Percentiles rank a stretch among this genome's conserved stretches.
phyloP scores from a whole-genome alignment of 2,888 invertebrate species.

The Andrena flavipes region DNA sequence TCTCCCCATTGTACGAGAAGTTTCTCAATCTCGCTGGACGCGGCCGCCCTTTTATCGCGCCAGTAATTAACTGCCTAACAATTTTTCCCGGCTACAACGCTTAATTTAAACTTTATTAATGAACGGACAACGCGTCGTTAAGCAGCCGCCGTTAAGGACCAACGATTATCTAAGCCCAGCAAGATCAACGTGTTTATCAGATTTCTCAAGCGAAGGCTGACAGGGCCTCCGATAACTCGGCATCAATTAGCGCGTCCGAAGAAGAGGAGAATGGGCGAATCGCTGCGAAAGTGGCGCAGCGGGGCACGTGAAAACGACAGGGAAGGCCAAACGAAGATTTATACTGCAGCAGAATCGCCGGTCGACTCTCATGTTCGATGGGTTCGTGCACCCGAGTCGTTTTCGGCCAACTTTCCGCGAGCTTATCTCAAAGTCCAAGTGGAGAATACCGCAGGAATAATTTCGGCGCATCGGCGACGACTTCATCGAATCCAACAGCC shows the following conservation, averaged over 20 bases:
- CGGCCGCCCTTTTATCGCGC: slow-evolving; percentile 51
- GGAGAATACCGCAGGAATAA: too few relatives aligned
- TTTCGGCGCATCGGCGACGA: too few relatives aligned
- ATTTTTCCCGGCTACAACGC: slow-evolving; percentile 62
- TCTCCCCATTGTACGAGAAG: slow-evolving; percentile 49
- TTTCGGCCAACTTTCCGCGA: background rate
- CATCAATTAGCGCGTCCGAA: too few relatives aligned
- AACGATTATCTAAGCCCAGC: slow-evolving; percentile 31
- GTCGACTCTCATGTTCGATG: background rate
- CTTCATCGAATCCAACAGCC: too few relatives aligned
- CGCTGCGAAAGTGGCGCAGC: background rate
- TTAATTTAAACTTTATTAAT: slow-evolving; percentile 75
- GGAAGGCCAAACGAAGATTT: slow-evolving; percentile 52
- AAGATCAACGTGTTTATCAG: slow-evolving; percentile 38
- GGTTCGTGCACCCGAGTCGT: background rate
- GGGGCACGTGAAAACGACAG: slow-evolving; percentile 24
- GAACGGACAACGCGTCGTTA: slow-evolving; percentile 58
- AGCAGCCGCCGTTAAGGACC: slow-evolving; percentile 32
- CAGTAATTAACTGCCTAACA: slow-evolving; percentile 63
- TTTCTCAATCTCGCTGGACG: slow-evolving; percentile 61
- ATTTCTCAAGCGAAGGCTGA: background rate
- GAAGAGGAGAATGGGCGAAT: background rate
- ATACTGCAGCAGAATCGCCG: slow-evolving; percentile 30
- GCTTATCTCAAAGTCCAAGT: background rate
- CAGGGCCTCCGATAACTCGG: too few relatives aligned